Evolutionary conservation across 2,888 invertebrate genomes (phyloP).

Genomic region (Melipona bicolor): DNA sequence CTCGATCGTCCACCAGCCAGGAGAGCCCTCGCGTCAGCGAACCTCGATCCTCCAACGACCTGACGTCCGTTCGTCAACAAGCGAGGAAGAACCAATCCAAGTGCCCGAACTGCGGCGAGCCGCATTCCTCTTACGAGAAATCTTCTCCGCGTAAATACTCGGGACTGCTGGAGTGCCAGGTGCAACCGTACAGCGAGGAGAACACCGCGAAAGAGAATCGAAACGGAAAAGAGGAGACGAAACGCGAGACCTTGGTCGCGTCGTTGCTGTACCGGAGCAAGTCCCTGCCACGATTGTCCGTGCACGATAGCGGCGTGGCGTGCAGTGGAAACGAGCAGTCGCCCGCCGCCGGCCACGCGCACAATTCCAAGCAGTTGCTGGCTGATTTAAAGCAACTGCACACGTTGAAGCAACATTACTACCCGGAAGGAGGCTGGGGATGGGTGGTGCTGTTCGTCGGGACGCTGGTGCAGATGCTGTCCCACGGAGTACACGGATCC

Average conservation of each 20-base stretch:
- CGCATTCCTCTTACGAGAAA: constrained; percentile 20
- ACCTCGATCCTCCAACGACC: constrained; percentile 27
- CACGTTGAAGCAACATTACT: constrained; percentile 92
- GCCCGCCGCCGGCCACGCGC: constrained; percentile 85
- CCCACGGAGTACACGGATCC: constrained; percentile 91
- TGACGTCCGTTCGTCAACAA: constrained; percentile 1
- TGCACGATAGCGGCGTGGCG: constrained; percentile 86
- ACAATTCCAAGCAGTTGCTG: constrained; percentile 81
- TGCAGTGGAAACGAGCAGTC: constrained; percentile 82
- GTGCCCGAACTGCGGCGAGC: constrained; percentile 55
- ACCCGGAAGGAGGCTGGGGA: constrained; percentile 95
- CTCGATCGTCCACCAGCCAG: constrained; percentile 19
- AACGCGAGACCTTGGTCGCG: constrained; percentile 37
- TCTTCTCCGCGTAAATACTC: constrained; percentile 49
- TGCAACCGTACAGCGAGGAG: constrained; percentile 9
- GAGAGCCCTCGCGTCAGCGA: constrained; percentile 23
- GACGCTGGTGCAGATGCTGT: constrained; percentile 89
- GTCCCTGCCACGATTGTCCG: constrained; percentile 88
- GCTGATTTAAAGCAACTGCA: constrained; percentile 87
- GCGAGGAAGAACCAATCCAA: not conserved
- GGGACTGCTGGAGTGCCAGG: constrained; percentile 40
- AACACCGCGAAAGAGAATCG: constrained; percentile 12
- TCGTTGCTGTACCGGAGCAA: constrained; percentile 87
- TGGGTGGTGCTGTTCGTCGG: constrained; percentile 92
- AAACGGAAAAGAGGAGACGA: constrained; percentile 17